Evolutionary conservation across 1,140 invertebrate genomes (phyloP).

Genomic region (Psix sp.): DNA sequence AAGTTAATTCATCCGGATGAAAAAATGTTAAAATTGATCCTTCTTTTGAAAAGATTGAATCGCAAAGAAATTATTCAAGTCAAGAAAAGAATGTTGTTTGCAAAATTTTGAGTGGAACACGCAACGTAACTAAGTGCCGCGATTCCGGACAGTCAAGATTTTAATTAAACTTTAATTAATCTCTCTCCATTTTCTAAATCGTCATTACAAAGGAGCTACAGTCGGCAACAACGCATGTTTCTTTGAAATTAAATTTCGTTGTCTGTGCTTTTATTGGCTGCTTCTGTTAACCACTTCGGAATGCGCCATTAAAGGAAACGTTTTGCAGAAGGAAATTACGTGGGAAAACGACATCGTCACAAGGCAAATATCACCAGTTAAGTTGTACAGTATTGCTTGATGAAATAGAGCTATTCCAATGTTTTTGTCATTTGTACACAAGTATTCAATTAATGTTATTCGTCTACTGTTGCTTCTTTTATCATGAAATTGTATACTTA

Average conservation of each 20-base stretch:
- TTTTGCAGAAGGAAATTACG: constrained; percentile 59
- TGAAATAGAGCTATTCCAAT: constrained; percentile 46
- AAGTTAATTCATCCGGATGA: no score
- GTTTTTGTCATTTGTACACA: constrained; percentile 49
- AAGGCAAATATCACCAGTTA: constrained; percentile 53
- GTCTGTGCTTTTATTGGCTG: constrained; percentile 60
- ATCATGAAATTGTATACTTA: no score
- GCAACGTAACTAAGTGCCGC: constrained; percentile 51
- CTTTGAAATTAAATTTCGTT: constrained; percentile 60
- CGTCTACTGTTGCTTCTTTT: no score
- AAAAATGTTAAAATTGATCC: no score
- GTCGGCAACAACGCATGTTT: constrained; percentile 48
- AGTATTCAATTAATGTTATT: constrained; percentile 44
- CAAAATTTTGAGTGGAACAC: constrained; percentile 49
- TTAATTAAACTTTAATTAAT: constrained; percentile 64
- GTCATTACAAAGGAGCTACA: constrained; percentile 58
- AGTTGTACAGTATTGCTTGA: constrained; percentile 51
- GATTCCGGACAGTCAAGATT: constrained; percentile 60
- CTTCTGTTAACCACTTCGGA: constrained; percentile 59
- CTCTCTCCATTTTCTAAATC: constrained; percentile 56
- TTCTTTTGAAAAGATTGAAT: constrained; percentile 44
- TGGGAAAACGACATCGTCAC: constrained; percentile 56
- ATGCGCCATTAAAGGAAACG: constrained; percentile 59
- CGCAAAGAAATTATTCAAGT: constrained; percentile 21
- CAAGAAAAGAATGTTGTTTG: constrained; percentile 48